phyloP scores from a whole-genome alignment of 2,113 vertebrate genomes.

The Lethenteron camtschaticum region DNA sequence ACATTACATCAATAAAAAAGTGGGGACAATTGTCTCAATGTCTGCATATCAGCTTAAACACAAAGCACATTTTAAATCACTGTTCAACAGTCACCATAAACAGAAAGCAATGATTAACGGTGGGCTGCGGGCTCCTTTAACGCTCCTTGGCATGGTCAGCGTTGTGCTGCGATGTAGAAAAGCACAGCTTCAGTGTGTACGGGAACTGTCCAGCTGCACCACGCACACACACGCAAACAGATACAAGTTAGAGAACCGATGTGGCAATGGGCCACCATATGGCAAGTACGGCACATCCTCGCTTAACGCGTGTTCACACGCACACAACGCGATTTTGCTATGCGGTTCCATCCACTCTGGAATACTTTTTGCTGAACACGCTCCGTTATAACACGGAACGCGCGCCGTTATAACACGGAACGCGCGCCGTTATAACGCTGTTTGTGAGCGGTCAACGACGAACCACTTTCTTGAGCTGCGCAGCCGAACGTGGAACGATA shows the following conservation, averaged over 20 bases:
- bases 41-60: neutral
- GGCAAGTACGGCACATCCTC: too few species aligned
- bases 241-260: neutral
- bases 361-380: too few species aligned
- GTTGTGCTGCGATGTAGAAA: conserved; percentile 59
- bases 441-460: too few species aligned
- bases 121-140: neutral
- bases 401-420: too few species aligned
- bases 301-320: too few species aligned
- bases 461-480: too few species aligned
- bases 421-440: too few species aligned
- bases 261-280: too few species aligned
- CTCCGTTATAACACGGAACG: too few species aligned
- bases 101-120: neutral
- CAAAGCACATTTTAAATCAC: neutral
- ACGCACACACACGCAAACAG: neutral
- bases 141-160: neutral
- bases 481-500: too few species aligned
- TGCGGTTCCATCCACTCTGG: too few species aligned
- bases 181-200: conserved; percentile 71
- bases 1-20: neutral
- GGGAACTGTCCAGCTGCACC: conserved; percentile 54
- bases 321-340: too few species aligned
- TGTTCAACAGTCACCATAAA: neutral
- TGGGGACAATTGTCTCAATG: neutral